Conservation (phyloP, 2,113 vertebrate species). For the Alosa alosa region DNA sequence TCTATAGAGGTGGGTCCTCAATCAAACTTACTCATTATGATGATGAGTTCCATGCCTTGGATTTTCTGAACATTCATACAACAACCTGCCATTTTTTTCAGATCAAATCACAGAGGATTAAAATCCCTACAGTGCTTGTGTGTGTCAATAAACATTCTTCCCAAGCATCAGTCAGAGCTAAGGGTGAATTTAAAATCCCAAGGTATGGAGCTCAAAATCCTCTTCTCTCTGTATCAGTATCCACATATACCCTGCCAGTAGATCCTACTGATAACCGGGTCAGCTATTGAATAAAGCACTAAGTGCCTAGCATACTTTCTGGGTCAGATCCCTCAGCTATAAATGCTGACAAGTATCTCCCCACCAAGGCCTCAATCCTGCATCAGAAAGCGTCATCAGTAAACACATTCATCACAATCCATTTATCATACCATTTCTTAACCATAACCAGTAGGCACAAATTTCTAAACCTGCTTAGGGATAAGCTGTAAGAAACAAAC, state of each 20-base stretch:
- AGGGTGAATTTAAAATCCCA: background rate
- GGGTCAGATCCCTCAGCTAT: background rate
- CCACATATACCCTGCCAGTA: background rate
- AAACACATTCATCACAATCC: constrained; percentile 4
- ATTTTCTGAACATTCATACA: background rate
- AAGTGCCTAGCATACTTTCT: background rate
- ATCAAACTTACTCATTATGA: background rate
- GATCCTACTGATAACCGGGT: constrained; percentile 8
- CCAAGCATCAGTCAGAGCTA: background rate
- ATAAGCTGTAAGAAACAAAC: constrained; percentile 1
- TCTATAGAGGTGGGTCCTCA: background rate
- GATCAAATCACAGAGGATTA: background rate
- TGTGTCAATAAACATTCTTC: background rate
- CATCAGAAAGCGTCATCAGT: background rate
- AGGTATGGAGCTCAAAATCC: background rate
- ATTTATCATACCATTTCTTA: background rate
- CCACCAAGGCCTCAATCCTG: background rate
- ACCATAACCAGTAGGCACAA: background rate
- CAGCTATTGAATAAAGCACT: background rate
- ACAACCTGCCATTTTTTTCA: background rate
- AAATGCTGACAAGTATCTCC: background rate
- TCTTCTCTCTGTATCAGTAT: background rate
- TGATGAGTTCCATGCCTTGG: background rate
- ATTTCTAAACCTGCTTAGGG: background rate
- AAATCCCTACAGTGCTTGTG: background rate